These are phyloP conservation scores for Atta texana DNA, from an alignment of 1,140 invertebrate species.

Conservation along the genomic window DNA sequence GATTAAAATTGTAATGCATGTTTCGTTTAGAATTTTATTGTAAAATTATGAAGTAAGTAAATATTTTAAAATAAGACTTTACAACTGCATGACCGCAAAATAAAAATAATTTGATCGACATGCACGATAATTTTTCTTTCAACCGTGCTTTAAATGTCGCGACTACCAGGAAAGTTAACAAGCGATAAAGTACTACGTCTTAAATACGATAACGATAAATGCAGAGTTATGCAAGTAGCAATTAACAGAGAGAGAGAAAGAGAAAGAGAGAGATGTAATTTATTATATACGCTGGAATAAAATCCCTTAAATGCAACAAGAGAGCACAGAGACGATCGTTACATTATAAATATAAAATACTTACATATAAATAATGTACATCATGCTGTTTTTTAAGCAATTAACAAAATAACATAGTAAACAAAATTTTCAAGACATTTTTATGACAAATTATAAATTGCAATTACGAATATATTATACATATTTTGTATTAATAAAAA, in stretches of 20 bases:
- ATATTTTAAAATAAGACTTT: constrained; percentile 25
- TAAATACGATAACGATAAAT: constrained; percentile 6
- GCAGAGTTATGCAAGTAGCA: constrained; percentile 17
- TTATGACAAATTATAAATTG: not conserved
- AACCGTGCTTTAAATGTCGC: constrained; percentile 8
- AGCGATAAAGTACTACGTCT: constrained; percentile 10
- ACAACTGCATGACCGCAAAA: not conserved
- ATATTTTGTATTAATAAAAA: not conserved
- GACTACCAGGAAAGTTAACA: constrained; percentile 17
- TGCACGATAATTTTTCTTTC: constrained; percentile 15
- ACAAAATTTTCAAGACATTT: not conserved
- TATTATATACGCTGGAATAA: not conserved
- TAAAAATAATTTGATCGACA: constrained; percentile 33
- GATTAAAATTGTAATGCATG: constrained; percentile 10
- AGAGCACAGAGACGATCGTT: not conserved
- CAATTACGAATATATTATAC: not conserved
- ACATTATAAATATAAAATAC: not conserved
- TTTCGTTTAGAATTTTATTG: not conserved
- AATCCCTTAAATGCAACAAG: not conserved
- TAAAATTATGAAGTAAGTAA: constrained; percentile 3
- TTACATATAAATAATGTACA: not conserved
- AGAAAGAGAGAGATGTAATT: not conserved
- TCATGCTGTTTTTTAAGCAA: not conserved
- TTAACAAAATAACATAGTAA: no score
- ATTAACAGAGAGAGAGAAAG: not conserved